These are phyloP conservation scores for Diaphora mendica DNA, from an alignment of 2,888 invertebrate species.

Conservation along the genomic window DNA sequence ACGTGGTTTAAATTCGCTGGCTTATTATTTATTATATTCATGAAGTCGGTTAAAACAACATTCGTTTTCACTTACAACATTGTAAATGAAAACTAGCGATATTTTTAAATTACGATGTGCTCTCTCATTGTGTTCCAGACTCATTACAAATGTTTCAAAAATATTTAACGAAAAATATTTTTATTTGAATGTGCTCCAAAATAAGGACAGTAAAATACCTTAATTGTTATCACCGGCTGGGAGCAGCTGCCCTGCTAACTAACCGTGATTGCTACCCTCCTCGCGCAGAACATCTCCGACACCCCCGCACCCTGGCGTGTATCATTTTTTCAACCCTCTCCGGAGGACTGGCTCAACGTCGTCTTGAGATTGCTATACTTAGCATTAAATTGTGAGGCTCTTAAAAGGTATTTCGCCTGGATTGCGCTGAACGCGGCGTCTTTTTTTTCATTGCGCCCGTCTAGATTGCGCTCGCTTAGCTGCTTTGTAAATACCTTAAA, in stretches of 20 bases:
- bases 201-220: slow-evolving; percentile 69
- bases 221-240: slow-evolving; percentile 69
- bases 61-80: slow-evolving; percentile 52
- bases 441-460: slow-evolving; percentile 73
- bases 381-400: slow-evolving; percentile 83
- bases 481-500: slow-evolving; percentile 84
- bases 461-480: slow-evolving; percentile 76
- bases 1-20: slow-evolving; percentile 63
- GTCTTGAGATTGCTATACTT: slow-evolving; percentile 83
- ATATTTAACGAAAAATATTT: slow-evolving; percentile 52
- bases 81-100: slow-evolving; percentile 11
- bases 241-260: slow-evolving; percentile 79
- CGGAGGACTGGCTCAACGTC: slow-evolving; percentile 67
- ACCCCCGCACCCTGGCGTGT: slow-evolving; percentile 57
- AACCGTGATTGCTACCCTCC: slow-evolving; percentile 73
- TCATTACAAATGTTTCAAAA: slow-evolving; percentile 29
- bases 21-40: slow-evolving; percentile 63
- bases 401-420: slow-evolving; percentile 78
- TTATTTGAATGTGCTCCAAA: slow-evolving; percentile 57
- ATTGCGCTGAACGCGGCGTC: slow-evolving; percentile 70
- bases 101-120: slow-evolving; percentile 48
- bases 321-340: slow-evolving; percentile 83
- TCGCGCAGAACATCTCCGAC: slow-evolving; percentile 22
- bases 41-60: slow-evolving; percentile 48
- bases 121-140: slow-evolving; percentile 38